phyloP scores from a whole-genome alignment of 2,888 invertebrate genomes.

The Alentia gelatinosa region DNA sequence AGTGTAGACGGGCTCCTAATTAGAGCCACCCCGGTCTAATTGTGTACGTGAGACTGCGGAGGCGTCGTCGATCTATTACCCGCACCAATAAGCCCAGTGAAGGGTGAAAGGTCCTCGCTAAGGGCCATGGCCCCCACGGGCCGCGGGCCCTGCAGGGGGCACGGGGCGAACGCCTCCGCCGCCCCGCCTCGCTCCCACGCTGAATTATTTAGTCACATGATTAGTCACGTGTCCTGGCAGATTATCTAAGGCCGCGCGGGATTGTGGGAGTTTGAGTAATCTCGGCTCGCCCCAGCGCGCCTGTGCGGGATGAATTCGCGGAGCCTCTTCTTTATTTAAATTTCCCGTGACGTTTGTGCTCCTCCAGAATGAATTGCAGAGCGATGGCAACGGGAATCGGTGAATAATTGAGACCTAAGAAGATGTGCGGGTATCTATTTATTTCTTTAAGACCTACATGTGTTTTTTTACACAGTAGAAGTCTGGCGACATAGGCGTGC shows the following conservation, averaged over 20 bases:
- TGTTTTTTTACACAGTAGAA: background rate
- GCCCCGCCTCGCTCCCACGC: constrained; percentile 8
- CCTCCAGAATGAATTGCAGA: background rate
- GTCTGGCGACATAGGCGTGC: background rate
- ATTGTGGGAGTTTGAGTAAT: constrained; percentile 48
- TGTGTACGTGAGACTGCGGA: background rate
- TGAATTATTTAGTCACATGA: constrained; percentile 52
- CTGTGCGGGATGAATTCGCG: background rate
- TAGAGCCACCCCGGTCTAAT: constrained; percentile 9
- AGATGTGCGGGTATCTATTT: too few species aligned
- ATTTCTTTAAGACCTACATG: background rate
- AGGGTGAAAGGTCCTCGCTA: constrained; percentile 48
- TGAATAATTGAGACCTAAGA: background rate
- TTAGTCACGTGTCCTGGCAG: constrained; percentile 48
- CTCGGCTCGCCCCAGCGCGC: constrained; percentile 19
- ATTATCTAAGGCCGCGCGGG: constrained; percentile 41
- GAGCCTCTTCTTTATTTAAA: background rate
- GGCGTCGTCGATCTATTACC: constrained; percentile 43
- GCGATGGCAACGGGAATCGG: background rate
- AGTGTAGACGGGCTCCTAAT: background rate
- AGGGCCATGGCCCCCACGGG: constrained; percentile 53
- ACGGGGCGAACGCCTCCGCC: background rate
- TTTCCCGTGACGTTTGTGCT: background rate
- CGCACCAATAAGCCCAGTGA: constrained; percentile 39
- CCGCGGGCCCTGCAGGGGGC: background rate